Conservation (phyloP, 2,797 vertebrate genomes). For the Pangasius larnaudii region DNA sequence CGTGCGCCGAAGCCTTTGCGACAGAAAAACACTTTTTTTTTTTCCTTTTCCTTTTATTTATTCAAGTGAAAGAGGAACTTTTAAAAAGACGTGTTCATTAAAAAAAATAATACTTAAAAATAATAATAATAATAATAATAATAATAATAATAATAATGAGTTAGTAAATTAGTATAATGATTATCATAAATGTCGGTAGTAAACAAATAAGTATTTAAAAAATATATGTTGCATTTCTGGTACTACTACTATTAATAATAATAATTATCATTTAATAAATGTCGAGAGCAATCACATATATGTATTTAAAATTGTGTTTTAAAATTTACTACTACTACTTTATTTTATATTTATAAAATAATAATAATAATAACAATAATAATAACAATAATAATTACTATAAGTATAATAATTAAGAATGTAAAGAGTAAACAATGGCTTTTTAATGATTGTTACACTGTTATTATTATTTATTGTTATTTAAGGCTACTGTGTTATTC, state of each 20-base stretch:
- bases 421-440: too few relatives aligned
- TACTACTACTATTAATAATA: background rate
- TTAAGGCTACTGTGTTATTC: background rate
- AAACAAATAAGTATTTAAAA: too few relatives aligned
- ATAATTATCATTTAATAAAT: background rate
- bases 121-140: background rate
- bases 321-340: background rate
- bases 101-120: background rate
- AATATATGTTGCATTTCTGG: too few relatives aligned
- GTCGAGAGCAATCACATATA: background rate
- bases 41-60: background rate
- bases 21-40: background rate
- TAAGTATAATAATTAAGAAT: too few relatives aligned
- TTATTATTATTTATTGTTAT: background rate
- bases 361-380: too few relatives aligned
- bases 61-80: background rate
- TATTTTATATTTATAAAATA: background rate
- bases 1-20: background rate
- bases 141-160: too few relatives aligned
- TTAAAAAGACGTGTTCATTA: background rate
- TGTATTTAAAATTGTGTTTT: background rate
- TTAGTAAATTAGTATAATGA: too few relatives aligned
- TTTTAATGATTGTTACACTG: too few relatives aligned
- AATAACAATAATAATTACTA: too few relatives aligned
- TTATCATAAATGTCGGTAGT: too few relatives aligned